phyloP scores from a whole-genome alignment of 2,888 invertebrate species.

The Ennomos quercinarius region DNA sequence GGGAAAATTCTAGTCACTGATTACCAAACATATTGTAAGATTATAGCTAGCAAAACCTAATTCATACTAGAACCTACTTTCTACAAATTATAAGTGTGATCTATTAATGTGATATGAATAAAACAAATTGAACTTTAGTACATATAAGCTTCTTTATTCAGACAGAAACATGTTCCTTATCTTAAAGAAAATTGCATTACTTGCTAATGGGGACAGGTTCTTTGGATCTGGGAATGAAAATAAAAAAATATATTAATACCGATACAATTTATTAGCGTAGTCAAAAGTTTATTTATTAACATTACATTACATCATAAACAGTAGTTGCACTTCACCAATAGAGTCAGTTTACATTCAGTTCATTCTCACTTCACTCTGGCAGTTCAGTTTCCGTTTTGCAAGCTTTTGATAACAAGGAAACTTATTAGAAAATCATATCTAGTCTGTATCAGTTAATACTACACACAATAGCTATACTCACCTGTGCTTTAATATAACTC shows the following conservation, averaged over 20 bases:
- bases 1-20: conserved; percentile 77
- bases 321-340: conserved; percentile 66
- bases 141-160: conserved; percentile 17
- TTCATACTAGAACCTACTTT: background rate
- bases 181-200: conserved; percentile 31
- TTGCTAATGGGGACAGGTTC: conserved; percentile 65
- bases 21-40: conserved; percentile 77
- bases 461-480: conserved; percentile 52
- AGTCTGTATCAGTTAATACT: conserved; percentile 31
- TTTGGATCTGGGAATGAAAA: conserved; percentile 77
- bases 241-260: conserved; percentile 55
- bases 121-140: conserved; percentile 10
- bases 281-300: conserved; percentile 38
- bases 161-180: conserved; percentile 9
- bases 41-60: conserved; percentile 57
- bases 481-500: conserved; percentile 38
- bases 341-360: conserved; percentile 53
- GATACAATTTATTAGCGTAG: conserved; percentile 70
- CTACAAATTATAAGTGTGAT: background rate
- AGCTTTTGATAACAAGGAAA: conserved; percentile 79
- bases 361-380: conserved; percentile 68
- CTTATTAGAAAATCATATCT: conserved; percentile 51
- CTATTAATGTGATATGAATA: conserved; percentile 20
- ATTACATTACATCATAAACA: conserved; percentile 57
- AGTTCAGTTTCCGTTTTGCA: conserved; percentile 77